These are phyloP conservation scores for Ispidina picta DNA, from an alignment of 2,797 vertebrate species.

Conservation along the genomic window DNA sequence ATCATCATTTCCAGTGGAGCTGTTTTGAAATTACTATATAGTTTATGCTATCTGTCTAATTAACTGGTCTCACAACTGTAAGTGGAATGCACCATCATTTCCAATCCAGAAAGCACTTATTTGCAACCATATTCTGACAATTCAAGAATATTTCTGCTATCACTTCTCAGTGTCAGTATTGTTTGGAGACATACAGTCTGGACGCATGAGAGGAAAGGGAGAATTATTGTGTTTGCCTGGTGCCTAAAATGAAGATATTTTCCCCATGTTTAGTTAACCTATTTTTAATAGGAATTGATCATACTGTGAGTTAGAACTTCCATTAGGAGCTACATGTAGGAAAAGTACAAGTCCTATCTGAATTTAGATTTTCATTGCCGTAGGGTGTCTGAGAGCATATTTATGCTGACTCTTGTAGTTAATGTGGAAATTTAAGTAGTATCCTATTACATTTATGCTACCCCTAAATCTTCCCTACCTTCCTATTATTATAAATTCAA, in stretches of 20 bases:
- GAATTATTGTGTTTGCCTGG: not conserved
- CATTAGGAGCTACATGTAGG: not conserved
- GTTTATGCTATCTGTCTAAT: constrained; percentile 72
- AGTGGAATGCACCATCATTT: constrained; percentile 64
- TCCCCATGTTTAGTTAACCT: not conserved
- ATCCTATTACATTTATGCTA: not conserved
- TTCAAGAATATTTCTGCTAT: constrained; percentile 28
- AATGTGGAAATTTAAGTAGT: not conserved
- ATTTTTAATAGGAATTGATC: constrained; percentile 35
- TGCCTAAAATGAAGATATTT: constrained; percentile 29
- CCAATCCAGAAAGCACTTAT: constrained; percentile 32
- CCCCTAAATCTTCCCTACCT: not conserved
- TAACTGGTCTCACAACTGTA: constrained; percentile 69
- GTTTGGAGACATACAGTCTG: constrained; percentile 11
- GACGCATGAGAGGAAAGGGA: not conserved
- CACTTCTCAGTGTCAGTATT: not conserved
- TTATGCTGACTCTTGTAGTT: not conserved
- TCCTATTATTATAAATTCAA: not conserved
- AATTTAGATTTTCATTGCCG: not conserved
- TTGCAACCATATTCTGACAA: constrained; percentile 24
- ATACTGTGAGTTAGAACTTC: constrained; percentile 3
- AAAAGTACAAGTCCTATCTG: not conserved
- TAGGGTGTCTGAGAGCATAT: not conserved
- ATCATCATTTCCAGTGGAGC: constrained; percentile 50
- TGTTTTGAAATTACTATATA: constrained; percentile 59